Percentiles rank a stretch among this genome's conserved stretches.
Evolutionary conservation across 2,888 invertebrate species (phyloP).

Genomic region (Limnephilus lunatus): DNA sequence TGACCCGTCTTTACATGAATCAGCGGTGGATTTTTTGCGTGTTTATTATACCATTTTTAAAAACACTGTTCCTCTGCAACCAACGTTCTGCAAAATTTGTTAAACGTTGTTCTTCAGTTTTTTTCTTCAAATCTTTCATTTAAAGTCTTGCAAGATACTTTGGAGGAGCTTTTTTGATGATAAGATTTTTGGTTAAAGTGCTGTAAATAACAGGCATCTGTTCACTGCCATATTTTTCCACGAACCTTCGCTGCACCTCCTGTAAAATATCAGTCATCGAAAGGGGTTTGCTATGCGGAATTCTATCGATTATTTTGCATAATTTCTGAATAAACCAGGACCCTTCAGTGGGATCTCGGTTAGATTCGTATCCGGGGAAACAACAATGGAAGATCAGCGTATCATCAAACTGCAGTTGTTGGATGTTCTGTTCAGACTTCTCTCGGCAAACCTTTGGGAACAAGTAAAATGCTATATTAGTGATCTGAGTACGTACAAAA

Average conservation of each 20-base stretch:
- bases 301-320: background rate
- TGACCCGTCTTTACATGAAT: no score
- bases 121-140: no score
- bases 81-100: no score
- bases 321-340: constrained; percentile 35
- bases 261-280: background rate
- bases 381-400: constrained; percentile 14
- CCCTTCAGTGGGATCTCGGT: background rate
- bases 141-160: no score
- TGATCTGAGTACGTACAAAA: no score
- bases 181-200: background rate
- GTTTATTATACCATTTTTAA: no score
- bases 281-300: background rate
- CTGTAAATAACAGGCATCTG: background rate
- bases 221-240: background rate
- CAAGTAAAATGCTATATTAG: no score
- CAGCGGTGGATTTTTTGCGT: no score
- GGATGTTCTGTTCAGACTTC: no score
- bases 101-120: no score
- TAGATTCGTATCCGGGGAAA: background rate
- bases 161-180: background rate
- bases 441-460: no score
- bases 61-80: no score
- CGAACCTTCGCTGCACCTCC: background rate
- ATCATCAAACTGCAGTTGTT: background rate